Evolutionary conservation across 2,888 invertebrate species (phyloP), one percentile per base, ranked within the genome.

Genomic region (Tribolium freemani): DNA sequence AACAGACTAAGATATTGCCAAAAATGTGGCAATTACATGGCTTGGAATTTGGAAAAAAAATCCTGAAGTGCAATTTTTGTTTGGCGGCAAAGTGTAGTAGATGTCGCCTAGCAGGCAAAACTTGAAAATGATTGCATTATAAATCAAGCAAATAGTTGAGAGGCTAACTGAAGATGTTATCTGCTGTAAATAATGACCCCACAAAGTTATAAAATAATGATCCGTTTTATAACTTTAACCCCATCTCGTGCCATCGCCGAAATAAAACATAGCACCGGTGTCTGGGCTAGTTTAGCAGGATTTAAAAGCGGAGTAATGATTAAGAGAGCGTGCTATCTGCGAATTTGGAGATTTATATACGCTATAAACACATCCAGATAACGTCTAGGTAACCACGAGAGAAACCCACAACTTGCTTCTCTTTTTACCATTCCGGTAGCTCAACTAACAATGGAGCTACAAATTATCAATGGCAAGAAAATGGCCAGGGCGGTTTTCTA

Each of bases 381-480:
- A 64, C 44, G 51, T 64, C 38, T 54, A 54, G 44, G 31, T 63
- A 13, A 26, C 38, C 50, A 48, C 8, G 38, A 63, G 63, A 63
- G 63, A 26, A 50, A 63, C 51, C 64, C 64, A 45, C 21, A 20
- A 26, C 26, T 48, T 54, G 64, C 21, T 64, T 64, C 53, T 64
- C 54, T 64, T 64, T 64, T 54, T 64, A 54, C 20, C 64, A 64
- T 64, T 64, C 53, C 64, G 11, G 64, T 54, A 54, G 64, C 64
- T 46, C 38, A 54, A 38, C 11, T 21, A 69, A 69, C 61, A 69
- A 69, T 69, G 60, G 69, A 51, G 69, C 69, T 69, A 69, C 69
- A 69, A 69, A 69, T 69, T 69, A 69, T 60, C 58, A 60, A 56
- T 58, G 58, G 69, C 69, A 69, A 44, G 58, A 60, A 69, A 69